phyloP scores from a whole-genome alignment of 2,888 invertebrate species.

The Morpho achilles region DNA sequence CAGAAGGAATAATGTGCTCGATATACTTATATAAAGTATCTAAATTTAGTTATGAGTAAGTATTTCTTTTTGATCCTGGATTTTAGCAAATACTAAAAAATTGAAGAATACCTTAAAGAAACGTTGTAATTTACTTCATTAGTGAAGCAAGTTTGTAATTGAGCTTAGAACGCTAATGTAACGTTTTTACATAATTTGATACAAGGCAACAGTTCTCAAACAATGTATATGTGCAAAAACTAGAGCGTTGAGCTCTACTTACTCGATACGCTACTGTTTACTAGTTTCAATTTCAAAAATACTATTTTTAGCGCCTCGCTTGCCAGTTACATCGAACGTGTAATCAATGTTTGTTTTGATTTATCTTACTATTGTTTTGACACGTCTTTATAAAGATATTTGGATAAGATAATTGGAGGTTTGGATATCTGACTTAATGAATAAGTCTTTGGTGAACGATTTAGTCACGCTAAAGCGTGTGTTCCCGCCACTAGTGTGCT shows the following conservation, averaged over 20 bases:
- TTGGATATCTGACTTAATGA: too few species aligned
- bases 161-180: conserved; percentile 35
- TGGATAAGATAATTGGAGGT: neutral
- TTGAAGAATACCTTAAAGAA: neutral
- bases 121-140: neutral
- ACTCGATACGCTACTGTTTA: conserved; percentile 17
- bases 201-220: conserved; percentile 52
- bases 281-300: conserved; percentile 25
- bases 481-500: too few species aligned
- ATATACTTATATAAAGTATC: too few species aligned
- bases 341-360: conserved; percentile 7
- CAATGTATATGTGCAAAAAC: conserved; percentile 32
- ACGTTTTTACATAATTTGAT: conserved; percentile 39
- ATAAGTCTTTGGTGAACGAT: too few species aligned
- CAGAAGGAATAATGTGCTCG: too few species aligned
- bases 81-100: too few species aligned
- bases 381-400: neutral
- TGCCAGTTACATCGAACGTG: conserved; percentile 4
- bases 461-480: too few species aligned
- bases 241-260: conserved; percentile 26
- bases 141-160: neutral
- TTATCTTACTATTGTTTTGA: neutral
- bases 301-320: conserved; percentile 16
- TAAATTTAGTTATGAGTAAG: too few species aligned
- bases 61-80: too few species aligned